phyloP scores from a whole-genome alignment of 2,797 vertebrate species.

The Gephyroberyx darwinii region DNA sequence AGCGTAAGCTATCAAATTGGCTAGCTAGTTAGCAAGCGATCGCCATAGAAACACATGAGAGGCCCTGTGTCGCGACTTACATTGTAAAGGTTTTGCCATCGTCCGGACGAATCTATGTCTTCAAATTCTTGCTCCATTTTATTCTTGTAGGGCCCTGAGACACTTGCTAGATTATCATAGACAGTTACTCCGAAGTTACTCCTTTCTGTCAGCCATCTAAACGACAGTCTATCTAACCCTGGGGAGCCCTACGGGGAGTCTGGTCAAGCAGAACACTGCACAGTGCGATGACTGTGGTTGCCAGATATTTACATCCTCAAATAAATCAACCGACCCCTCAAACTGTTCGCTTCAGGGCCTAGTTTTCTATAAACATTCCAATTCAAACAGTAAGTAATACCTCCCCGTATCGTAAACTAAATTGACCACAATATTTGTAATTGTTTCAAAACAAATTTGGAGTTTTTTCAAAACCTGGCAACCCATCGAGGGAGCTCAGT shows the following conservation, averaged over 20 bases:
- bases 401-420: not conserved
- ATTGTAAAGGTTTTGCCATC: slow-evolving; percentile 90
- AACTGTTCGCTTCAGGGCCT: not conserved
- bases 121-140: slow-evolving; percentile 88
- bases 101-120: slow-evolving; percentile 85
- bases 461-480: slow-evolving; percentile 50
- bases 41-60: slow-evolving; percentile 73
- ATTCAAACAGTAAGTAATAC: not conserved
- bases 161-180: slow-evolving; percentile 33
- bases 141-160: slow-evolving; percentile 20
- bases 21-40: slow-evolving; percentile 69
- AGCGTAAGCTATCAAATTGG: slow-evolving; percentile 38
- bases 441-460: not conserved
- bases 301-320: slow-evolving; percentile 51
- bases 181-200: slow-evolving; percentile 61
- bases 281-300: slow-evolving; percentile 54
- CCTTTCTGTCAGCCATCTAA: slow-evolving; percentile 71
- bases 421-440: not conserved
- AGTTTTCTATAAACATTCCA: not conserved
- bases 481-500: slow-evolving; percentile 20
- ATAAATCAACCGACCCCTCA: not conserved
- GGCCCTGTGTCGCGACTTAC: slow-evolving; percentile 78
- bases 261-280: slow-evolving; percentile 23
- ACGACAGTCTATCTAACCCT: slow-evolving; percentile 58
- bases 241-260: slow-evolving; percentile 70